Percentiles rank a stretch among this genome's conserved stretches.
These are phyloP conservation scores for Venturia canescens DNA, from an alignment of 1,140 invertebrate species.

Conservation along the genomic window DNA sequence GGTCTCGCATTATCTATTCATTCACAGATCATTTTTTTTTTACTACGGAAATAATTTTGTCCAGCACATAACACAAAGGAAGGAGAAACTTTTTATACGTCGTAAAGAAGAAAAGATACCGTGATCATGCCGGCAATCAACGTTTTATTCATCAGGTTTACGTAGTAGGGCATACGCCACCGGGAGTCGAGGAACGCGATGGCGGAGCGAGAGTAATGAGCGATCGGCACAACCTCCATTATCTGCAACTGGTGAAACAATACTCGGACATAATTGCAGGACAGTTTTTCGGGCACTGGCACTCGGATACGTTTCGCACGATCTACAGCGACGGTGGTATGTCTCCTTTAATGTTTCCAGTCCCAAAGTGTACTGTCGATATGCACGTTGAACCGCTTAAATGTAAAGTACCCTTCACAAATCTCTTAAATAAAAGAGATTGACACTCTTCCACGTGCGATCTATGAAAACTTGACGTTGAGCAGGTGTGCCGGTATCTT, in stretches of 20 bases:
- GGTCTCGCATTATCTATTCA: too few species aligned
- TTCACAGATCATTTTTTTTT: too few species aligned
- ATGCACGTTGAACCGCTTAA: neutral
- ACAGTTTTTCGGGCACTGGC: conserved; percentile 95
- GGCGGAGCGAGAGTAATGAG: conserved; percentile 80
- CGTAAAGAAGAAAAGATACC: too few species aligned
- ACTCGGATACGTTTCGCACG: conserved; percentile 92
- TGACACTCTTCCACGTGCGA: neutral
- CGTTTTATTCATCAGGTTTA: conserved; percentile 82
- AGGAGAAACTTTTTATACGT: too few species aligned
- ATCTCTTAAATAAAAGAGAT: neutral
- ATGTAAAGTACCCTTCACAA: neutral
- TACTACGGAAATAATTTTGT: too few species aligned
- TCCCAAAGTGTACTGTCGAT: neutral
- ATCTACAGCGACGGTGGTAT: conserved; percentile 87
- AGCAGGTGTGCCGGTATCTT: conserved; percentile 86
- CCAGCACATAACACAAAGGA: too few species aligned
- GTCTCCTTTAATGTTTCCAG: neutral
- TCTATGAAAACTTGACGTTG: neutral
- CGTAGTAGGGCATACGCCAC: conserved; percentile 92
- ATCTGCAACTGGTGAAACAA: conserved; percentile 84
- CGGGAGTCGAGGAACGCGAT: conserved; percentile 89
- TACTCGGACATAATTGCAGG: conserved; percentile 89
- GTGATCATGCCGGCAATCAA: neutral
- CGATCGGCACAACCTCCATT: conserved; percentile 83